Evolutionary conservation across 2,113 vertebrate genomes (phyloP).

Genomic region (Polypterus senegalus): DNA sequence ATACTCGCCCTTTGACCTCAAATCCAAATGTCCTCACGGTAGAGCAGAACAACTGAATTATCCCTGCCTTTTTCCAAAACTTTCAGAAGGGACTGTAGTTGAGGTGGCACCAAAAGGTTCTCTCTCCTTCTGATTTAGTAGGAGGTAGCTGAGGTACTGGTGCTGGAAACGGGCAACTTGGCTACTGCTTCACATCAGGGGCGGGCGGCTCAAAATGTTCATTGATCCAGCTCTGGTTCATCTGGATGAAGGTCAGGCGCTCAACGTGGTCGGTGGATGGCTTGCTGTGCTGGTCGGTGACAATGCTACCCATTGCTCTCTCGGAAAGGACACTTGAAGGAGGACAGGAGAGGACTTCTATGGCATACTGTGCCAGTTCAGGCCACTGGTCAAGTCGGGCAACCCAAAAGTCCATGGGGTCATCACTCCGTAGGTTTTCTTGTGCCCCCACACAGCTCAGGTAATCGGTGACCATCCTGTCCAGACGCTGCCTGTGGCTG

Average conservation of each 20-base stretch:
- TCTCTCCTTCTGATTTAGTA: no score
- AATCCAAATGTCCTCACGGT: no score
- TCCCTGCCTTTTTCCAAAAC: no score
- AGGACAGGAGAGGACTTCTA: neutral
- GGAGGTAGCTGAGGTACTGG: no score
- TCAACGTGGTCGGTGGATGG: neutral
- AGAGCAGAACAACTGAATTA: no score
- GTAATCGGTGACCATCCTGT: neutral
- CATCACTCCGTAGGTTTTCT: neutral
- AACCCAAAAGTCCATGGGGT: neutral
- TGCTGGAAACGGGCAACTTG: no score
- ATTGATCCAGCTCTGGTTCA: neutral
- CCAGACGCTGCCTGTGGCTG: neutral
- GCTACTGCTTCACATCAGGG: no score
- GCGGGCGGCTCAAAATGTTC: no score
- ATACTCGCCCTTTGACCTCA: no score
- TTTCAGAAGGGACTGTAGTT: no score
- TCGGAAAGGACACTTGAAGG: neutral
- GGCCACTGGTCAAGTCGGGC: neutral
- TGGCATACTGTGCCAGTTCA: neutral
- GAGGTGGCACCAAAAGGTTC: no score
- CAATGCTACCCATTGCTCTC: neutral
- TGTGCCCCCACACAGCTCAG: neutral
- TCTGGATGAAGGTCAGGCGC: neutral
- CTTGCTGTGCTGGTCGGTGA: neutral